Base-by-base conservation (phyloP, 2,888 invertebrate genomes). In the Pantelozetes paolii region DNA sequence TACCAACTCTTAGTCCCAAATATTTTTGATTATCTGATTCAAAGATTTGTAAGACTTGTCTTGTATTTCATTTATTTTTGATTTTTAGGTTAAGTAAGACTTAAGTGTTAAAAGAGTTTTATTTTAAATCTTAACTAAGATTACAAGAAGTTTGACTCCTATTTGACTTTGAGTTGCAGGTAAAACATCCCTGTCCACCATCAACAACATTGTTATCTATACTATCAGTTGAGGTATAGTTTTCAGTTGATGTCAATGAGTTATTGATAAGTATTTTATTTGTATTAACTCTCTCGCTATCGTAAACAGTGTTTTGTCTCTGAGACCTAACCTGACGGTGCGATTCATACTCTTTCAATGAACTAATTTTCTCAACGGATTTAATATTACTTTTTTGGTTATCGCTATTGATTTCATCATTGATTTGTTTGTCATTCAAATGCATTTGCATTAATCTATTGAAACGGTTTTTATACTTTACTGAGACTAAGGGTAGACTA, bases 91-190 rank as follows among this genome's bases (percentile, higher is more conserved):
- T 50, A 50, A 50, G n/a, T n/a, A 6, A 9, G 6, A 50, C 18
- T 9, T 50, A 50, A n/a, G 8, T 5, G 50, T 5, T 8, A 36
- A 36, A 36, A 36, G 11, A 36, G 11, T 36, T n/a, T n/a, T n/a
- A n/a, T n/a, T n/a, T n/a, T n/a, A n/a, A 50, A 9, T 18, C 50
- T 50, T 50, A 50, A 50, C 50, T 50, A 50, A 50, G n/a, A 50
- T n/a, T 50, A 20, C 50, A 50, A n/a, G 6, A 50, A n/a, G 6
- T 50, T 9, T 50, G 18, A 50, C 8, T 15, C 18, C 50, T 20
- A 9, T 50, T 50, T 20, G 6, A 18, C 15, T 18, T n/a, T 20
- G n/a, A 18, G 18, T 50, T 50, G 18, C 50, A 50, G 5, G 5
- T 36, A 50, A 18, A 50, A 50, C 50, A 50, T 50, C 50, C 50